Evolutionary conservation across 2,113 vertebrate species (phyloP), one percentile per base, ranked within the genome.

Genomic region (Rhodinocichla rosea): DNA sequence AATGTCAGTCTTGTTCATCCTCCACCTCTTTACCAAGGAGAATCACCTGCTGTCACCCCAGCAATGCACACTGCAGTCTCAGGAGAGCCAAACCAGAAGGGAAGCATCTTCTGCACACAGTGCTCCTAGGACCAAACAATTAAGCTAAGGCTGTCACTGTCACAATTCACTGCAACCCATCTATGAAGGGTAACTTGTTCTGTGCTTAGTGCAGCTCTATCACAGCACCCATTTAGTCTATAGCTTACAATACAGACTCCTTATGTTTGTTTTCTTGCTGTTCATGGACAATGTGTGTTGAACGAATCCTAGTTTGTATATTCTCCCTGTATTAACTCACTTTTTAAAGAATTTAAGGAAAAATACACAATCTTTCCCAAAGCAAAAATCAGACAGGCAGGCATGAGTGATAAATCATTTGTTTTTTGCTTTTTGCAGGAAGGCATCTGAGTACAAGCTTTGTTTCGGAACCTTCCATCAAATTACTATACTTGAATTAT

Each of bases 291-390:
- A n/a, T n/a, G n/a, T n/a, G n/a, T n/a, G n/a, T n/a, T n/a, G n/a
- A n/a, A n/a, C n/a, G n/a, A n/a, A n/a, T n/a, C n/a, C n/a, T n/a
- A n/a, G n/a, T n/a, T n/a, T n/a, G n/a, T n/a, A n/a, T n/a, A n/a
- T 18, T 15, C 6, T 59, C 21, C 6, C 32, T 16, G 24, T 19
- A 53, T 23, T 3, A 56, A 32, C 6, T 10, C 0, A 1, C 13
- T 52, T 49, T 10, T 20, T 1, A 27, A 91, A 37, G 5, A 65
- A 35, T 22, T 82, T 11, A 11, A 7, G 18, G 42, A 37, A 84
- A 84, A 92, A 40, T 0, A 0, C 2, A 7, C 4, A 42, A 11
- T 11, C 15, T 52, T 30, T 40, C 62, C 81, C 32, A 69, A 69
- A 62, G 37, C 7, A 63, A 75, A 87, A 68, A 3, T 0, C 0